These are phyloP conservation scores for Regulus satrapa DNA, from an alignment of 2,113 vertebrate species.

Conservation along the genomic window DNA sequence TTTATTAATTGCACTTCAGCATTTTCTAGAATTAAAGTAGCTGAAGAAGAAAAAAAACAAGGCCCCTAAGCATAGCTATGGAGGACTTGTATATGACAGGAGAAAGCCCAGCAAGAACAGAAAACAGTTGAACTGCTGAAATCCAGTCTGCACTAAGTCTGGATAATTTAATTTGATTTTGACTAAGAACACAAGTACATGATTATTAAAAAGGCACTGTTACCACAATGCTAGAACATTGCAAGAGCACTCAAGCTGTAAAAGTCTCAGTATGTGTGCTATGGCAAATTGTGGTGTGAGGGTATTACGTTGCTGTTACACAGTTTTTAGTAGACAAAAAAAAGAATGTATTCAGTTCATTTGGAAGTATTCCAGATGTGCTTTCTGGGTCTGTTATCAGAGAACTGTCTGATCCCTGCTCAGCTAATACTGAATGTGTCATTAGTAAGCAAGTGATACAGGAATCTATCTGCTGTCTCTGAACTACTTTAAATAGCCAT, in stretches of 20 bases:
- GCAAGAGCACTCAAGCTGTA: not conserved
- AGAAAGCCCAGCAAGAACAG: not conserved
- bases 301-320: not conserved
- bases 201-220: not conserved
- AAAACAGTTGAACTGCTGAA: not conserved
- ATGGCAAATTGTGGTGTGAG: not conserved
- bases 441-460: not conserved
- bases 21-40: not conserved
- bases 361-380: not conserved
- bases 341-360: not conserved
- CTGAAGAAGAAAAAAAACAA: not conserved
- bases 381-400: not conserved
- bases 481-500: not conserved
- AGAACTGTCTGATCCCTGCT: not conserved
- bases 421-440: not conserved
- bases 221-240: not conserved
- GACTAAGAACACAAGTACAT: not conserved
- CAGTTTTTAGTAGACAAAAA: not conserved
- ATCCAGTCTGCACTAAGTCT: not conserved
- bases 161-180: not conserved
- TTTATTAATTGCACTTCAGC: not conserved
- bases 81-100: not conserved
- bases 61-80: not conserved
- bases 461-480: not conserved
- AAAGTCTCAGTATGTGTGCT: not conserved